These are phyloP conservation scores for Dermochelys coriacea DNA, from an alignment of 2,797 vertebrate genomes.

Conservation along the genomic window DNA sequence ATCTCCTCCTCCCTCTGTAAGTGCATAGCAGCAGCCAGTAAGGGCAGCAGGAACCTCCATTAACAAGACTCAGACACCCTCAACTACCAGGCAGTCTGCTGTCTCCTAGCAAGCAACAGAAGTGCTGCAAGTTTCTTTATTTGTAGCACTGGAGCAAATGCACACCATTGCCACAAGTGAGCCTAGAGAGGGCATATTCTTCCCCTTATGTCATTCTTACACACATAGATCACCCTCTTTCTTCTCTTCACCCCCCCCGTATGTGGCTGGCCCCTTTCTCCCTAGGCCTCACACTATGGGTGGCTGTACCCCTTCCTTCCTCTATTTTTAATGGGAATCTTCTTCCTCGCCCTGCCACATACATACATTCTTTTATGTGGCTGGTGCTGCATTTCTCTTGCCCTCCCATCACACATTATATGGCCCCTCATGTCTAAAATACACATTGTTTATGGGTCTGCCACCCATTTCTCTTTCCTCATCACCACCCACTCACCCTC, in stretches of 20 bases:
- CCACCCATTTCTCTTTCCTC: not conserved
- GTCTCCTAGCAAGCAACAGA: constrained; percentile 32
- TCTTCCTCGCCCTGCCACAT: not conserved
- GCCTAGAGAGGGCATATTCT: not conserved
- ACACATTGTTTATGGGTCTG: not conserved
- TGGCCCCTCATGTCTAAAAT: rapidly evolving
- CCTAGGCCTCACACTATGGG: not conserved
- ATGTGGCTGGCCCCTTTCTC: not conserved
- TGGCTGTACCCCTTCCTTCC: not conserved
- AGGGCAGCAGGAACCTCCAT: constrained; percentile 59
- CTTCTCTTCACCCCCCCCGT: not conserved
- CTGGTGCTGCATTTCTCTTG: rapidly evolving
- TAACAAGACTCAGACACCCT: constrained; percentile 39
- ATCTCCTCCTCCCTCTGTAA: constrained; percentile 49
- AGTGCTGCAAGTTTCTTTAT: constrained; percentile 6
- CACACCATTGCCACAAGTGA: not conserved
- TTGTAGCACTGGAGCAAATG: rapidly evolving
- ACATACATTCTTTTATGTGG: not conserved
- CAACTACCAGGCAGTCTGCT: constrained; percentile 26
- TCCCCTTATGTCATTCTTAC: not conserved
- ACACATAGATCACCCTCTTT: not conserved
- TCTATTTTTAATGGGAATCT: not conserved
- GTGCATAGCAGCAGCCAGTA: constrained; percentile 42
- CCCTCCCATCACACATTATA: not conserved
- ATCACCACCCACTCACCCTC: not conserved